phyloP scores from a whole-genome alignment of 2,113 vertebrate genomes.

The Boleophthalmus pectinirostris region DNA sequence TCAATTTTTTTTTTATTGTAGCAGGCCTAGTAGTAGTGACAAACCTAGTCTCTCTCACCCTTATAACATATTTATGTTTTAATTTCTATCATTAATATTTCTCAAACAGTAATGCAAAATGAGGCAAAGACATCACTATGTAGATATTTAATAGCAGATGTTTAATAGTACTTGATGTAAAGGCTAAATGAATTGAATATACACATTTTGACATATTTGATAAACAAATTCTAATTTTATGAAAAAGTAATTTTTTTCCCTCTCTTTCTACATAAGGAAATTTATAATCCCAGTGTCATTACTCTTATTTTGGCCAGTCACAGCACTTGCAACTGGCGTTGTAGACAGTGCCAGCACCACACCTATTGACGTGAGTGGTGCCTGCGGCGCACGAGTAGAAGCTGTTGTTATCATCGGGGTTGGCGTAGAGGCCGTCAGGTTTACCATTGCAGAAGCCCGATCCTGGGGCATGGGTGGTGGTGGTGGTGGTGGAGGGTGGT shows the following conservation, averaged over 20 bases:
- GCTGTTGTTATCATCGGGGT: conserved; percentile 49
- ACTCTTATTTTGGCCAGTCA: conserved; percentile 57
- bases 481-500: conserved; percentile 40
- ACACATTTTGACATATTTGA: not conserved
- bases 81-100: not conserved
- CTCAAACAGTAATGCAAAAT: not conserved
- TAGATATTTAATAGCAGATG: not conserved
- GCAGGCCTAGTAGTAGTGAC: too few relatives aligned
- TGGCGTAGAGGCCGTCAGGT: conserved; percentile 69
- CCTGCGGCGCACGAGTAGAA: conserved; percentile 73
- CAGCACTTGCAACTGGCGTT: conserved; percentile 72
- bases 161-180: not conserved
- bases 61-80: not conserved
- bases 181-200: too few relatives aligned
- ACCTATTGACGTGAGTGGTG: conserved; percentile 24
- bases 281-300: too few relatives aligned
- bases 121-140: not conserved
- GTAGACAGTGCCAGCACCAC: conserved; percentile 63
- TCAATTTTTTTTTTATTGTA: too few relatives aligned
- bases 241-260: too few relatives aligned
- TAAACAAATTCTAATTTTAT: too few relatives aligned
- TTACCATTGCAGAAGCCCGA: conserved; percentile 73
- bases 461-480: conserved; percentile 66
- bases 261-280: too few relatives aligned
- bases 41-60: too few relatives aligned